Base-by-base conservation (phyloP, 2,113 vertebrate species). In the Passer domesticus region DNA sequence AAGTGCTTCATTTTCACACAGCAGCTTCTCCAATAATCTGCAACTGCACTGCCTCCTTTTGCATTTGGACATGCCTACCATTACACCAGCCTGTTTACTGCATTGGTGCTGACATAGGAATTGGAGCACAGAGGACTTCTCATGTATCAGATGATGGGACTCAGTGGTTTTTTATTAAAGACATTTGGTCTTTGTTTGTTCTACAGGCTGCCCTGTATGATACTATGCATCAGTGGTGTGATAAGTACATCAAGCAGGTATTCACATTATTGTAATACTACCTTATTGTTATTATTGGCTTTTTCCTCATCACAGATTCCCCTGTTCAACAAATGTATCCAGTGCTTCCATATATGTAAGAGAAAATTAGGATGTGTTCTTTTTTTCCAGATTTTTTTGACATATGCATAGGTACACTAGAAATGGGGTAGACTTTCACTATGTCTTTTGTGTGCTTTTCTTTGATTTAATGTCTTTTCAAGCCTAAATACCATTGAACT, bases 401-500 rank as follows among this genome's bases (percentile, higher is more conserved):
- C 8, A 35, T 0, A 0, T 58, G 15, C 41, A 21, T 33, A 70
- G 21, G 7, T 9, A 73, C 23, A 69, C 7, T 4, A 69, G 68
- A 88, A 79, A 27, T 25, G 9, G 8, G 10, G 9, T 10, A 47
- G 53, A 74, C 6, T 28, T 13, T 47, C 35, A 23, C 41, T 37
- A 37, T 47, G 9, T 22, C 11, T 90, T 87, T 68, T 82, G 33
- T 72, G 22, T 52, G 12, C 7, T 81, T 80, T 75, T 56, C 28
- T 87, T 87, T 79, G 24, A 69, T 89, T 84, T 72, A 89, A 75
- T 46, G 44, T 14, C 25, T 87, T 92, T 92, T 91, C 46, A 82
- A 85, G 62, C 46, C 53, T 69, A 75, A 84, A 60, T 66, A 53
- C 3, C 20, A 35, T 30, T 69, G 20, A 87, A 75, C 20, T n/a